A percentile compares a stretch with the other conserved stretches of the same genome.
Evolutionary conservation across 2,888 invertebrate species (phyloP).

Genomic region (Nomada fabriciana): DNA sequence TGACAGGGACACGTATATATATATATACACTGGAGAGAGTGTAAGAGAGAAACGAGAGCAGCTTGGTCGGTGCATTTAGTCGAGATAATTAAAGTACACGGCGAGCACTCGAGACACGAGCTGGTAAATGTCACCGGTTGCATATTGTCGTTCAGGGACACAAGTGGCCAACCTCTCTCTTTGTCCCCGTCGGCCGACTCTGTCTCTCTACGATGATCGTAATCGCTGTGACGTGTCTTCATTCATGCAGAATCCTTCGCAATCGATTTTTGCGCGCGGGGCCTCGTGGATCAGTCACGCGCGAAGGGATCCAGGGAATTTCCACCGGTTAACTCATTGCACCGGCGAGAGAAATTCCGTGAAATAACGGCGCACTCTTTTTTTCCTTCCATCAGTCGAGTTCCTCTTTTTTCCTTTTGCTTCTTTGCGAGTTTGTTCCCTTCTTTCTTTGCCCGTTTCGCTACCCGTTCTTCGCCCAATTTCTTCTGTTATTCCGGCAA

Average conservation of each 20-base stretch:
- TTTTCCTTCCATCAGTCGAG: background rate
- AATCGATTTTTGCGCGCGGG: slow-evolving; percentile 43
- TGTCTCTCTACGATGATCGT: slow-evolving; percentile 31
- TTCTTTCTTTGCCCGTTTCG: background rate
- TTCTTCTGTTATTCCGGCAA: background rate
- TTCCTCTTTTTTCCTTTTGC: background rate
- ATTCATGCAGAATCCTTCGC: slow-evolving; percentile 57
- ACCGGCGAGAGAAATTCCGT: slow-evolving; percentile 31
- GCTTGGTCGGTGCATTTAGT: slow-evolving; percentile 51
- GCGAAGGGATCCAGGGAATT: slow-evolving; percentile 53
- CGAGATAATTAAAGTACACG: slow-evolving; percentile 60
- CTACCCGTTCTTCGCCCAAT: background rate
- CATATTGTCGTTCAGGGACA: slow-evolving; percentile 57
- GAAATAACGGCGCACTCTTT: slow-evolving; percentile 28
- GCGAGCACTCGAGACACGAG: slow-evolving; percentile 54
- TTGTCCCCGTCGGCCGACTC: background rate
- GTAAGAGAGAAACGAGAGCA: slow-evolving; percentile 20
- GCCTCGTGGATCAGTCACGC: slow-evolving; percentile 58
- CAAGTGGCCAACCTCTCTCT: slow-evolving; percentile 22
- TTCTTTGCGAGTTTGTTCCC: background rate
- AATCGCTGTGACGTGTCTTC: slow-evolving; percentile 59
- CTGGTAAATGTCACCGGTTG: slow-evolving; percentile 61
- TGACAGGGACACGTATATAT: slow-evolving; percentile 6
- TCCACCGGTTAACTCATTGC: slow-evolving; percentile 33
- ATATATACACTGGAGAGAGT: background rate